Evolutionary conservation across 2,888 invertebrate genomes (phyloP), one percentile per base, ranked within the genome.

Genomic region (Sacculina carcini): DNA sequence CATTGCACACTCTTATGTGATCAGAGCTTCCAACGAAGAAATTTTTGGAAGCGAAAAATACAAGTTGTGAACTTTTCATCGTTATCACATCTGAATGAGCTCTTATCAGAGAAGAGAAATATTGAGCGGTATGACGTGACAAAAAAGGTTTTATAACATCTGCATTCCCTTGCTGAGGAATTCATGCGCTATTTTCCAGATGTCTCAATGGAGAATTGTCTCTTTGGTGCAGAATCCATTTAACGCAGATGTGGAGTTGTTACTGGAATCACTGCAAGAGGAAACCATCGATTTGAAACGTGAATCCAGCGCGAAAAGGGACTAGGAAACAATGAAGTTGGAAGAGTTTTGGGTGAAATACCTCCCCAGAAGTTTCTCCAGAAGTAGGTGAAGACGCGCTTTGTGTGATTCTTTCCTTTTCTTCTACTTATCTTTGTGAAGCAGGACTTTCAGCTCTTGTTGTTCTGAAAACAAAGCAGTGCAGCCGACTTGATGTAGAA

Each of bases 211-310:
- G 34, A 34, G 34, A 34, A 34, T 34, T 34, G 12, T 34, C 34
- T 34, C n/a, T 34, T 34, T 34, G 34, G 34, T 34, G 34, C 34
- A 34, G 34, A 34, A 34, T 34, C 34, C 34, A 34, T 34, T 34
- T 34, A 34, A 34, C 34, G n/a, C 34, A 12, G 34, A 44, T 44
- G 44, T 44, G 44, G 44, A 44, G 44, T 44, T 44, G 44, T 21
- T 44, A 44, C 44, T 44, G 44, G 10, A 44, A 44, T 44, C 44
- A 44, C 44, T 44, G 4, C 44, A 44, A 44, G 44, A 44, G 44
- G 44, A 44, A 44, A 24, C 44, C 44, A 44, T 44, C 44, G 44
- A 44, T 44, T 44, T 44, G 44, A 44, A 44, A 44, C 24, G 44
- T 44, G 44, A 44, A 21, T 44, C 4, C 5, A 9, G 5, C 3